Conservation (phyloP, 2,888 invertebrate genomes). For the Anoplius nigerrimus region DNA sequence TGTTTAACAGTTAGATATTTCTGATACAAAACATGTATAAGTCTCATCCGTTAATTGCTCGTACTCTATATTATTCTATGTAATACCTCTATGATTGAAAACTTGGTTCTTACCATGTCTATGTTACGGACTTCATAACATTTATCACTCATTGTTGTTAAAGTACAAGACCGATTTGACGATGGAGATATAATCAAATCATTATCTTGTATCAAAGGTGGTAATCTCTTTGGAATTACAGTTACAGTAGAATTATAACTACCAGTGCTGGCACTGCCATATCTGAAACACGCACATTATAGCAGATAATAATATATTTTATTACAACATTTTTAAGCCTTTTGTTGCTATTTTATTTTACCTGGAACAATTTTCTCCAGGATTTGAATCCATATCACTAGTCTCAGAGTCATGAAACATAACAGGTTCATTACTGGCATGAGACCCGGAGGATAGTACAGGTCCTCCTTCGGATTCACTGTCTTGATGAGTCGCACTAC, state of each 20-base stretch:
- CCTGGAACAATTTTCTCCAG: constrained; percentile 51
- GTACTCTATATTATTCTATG: too few species aligned
- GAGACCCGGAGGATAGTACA: constrained; percentile 67
- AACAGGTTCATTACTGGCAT: constrained; percentile 56
- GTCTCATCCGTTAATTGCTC: too few species aligned
- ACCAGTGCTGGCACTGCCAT: constrained; percentile 55
- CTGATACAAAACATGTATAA: too few species aligned
- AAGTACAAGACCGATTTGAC: constrained; percentile 29
- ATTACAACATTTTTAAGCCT: too few species aligned
- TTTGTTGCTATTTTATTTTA: constrained; percentile 16
- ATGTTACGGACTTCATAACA: constrained; percentile 57
- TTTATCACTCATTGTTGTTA: constrained; percentile 44
- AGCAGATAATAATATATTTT: constrained; percentile 1
- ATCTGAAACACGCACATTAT: constrained; percentile 37
- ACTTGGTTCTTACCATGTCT: constrained; percentile 62
- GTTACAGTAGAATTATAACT: constrained; percentile 51
- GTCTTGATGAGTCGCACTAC: constrained; percentile 51
- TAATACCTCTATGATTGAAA: too few species aligned
- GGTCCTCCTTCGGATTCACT: constrained; percentile 70
- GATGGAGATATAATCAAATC: constrained; percentile 31
- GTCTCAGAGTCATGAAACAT: constrained; percentile 70
- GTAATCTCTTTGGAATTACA: constrained; percentile 53
- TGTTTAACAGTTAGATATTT: too few species aligned
- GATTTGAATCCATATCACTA: constrained; percentile 63
- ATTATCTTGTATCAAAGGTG: constrained; percentile 45